These are phyloP conservation scores for Julus scanicus DNA, from an alignment of 2,888 invertebrate genomes.

Conservation along the genomic window DNA sequence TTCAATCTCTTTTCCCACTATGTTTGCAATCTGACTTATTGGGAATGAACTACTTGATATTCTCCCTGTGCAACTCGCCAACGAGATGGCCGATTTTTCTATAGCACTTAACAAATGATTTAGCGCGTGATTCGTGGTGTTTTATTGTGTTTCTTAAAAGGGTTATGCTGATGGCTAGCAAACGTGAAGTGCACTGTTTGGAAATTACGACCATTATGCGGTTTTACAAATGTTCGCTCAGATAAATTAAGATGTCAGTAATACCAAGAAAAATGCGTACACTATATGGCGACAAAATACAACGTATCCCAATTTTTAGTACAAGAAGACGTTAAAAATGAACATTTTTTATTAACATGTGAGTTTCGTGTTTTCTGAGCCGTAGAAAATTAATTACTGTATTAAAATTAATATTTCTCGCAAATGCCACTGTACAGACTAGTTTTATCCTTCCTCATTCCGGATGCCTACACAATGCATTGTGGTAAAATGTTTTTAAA, in stretches of 20 bases:
- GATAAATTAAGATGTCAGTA: neutral
- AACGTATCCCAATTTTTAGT: neutral
- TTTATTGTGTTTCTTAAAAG: constrained; percentile 40
- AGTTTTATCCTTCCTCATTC: constrained; percentile 1
- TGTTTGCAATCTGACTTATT: constrained; percentile 22
- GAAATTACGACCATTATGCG: constrained; percentile 10
- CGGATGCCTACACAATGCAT: neutral
- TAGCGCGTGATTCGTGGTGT: neutral
- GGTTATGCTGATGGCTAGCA: neutral
- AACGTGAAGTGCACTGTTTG: constrained; percentile 5
- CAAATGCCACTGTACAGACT: neutral
- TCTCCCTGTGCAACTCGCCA: neutral
- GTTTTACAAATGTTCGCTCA: neutral
- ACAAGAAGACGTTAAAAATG: neutral
- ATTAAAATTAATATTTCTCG: neutral
- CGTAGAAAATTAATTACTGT: constrained; percentile 7
- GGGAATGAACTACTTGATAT: constrained; percentile 11
- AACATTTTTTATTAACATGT: neutral
- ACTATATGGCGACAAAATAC: neutral
- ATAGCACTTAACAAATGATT: constrained; percentile 5
- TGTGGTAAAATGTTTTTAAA: neutral
- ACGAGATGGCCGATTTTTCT: constrained; percentile 3
- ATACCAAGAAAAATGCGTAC: neutral
- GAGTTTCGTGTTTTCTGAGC: neutral
- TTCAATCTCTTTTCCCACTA: neutral